These are phyloP conservation scores for Streptopelia turtur DNA, from an alignment of 2,797 vertebrate genomes.

Conservation along the genomic window DNA sequence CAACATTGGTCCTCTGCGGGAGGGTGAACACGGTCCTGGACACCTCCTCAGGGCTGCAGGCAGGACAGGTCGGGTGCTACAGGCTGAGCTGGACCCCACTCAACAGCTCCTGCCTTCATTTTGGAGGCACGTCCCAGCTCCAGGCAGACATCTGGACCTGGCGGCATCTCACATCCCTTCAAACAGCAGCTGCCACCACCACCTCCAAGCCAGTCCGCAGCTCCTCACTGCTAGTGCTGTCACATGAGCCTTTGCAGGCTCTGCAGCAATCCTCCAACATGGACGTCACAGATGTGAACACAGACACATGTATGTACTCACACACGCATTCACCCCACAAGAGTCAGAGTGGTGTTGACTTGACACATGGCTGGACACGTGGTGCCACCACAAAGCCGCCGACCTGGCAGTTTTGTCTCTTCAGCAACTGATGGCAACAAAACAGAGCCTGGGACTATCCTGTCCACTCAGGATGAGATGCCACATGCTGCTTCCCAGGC, in stretches of 20 bases:
- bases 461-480: neutral
- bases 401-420: slow-evolving; percentile 24
- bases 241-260: neutral
- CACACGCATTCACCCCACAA: slow-evolving; percentile 67
- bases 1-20: neutral
- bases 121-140: neutral
- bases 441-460: neutral
- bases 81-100: neutral
- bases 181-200: neutral
- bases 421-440: slow-evolving; percentile 15
- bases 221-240: neutral
- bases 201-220: neutral
- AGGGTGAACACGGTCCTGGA: neutral
- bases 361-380: slow-evolving; percentile 37
- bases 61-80: neutral
- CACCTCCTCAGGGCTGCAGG: neutral
- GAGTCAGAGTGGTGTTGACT: slow-evolving; percentile 37
- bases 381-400: slow-evolving; percentile 6
- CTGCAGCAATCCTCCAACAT: slow-evolving; percentile 28
- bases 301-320: slow-evolving; percentile 71
- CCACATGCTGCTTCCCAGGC: slow-evolving; percentile 32
- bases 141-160: accelerated
- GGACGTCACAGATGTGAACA: slow-evolving; percentile 71
- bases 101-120: neutral
- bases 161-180: neutral